Evolutionary conservation across 2,888 invertebrate genomes (phyloP).

Genomic region (Caenorhabditis angaria): DNA sequence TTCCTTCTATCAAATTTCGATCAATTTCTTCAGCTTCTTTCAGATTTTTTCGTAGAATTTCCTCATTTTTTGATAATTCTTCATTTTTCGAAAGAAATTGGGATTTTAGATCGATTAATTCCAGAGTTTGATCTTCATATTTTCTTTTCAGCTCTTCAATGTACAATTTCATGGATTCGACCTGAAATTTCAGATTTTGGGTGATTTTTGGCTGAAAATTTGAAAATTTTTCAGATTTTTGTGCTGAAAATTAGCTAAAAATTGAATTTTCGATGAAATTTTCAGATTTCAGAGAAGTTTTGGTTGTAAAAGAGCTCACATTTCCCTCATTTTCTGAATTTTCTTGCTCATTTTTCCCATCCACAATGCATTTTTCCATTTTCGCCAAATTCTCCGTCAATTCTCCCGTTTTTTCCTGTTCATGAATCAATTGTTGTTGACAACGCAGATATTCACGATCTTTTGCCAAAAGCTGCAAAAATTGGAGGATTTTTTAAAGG

Average conservation of each 20-base stretch:
- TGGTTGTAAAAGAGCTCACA: constrained; percentile 2
- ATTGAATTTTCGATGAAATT: too few relatives aligned
- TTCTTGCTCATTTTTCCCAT: neutral
- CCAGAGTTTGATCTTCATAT: neutral
- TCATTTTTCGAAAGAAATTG: neutral
- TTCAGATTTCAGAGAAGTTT: too few relatives aligned
- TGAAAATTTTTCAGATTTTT: neutral
- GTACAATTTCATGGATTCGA: constrained; percentile 3
- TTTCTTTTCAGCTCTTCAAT: constrained; percentile 7
- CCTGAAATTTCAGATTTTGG: constrained; percentile 4
- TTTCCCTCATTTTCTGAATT: neutral
- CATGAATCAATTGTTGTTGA: constrained; percentile 20
- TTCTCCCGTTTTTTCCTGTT: constrained; percentile 18
- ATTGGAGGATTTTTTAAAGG: too few relatives aligned
- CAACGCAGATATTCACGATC: constrained; percentile 32
- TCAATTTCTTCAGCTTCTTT: constrained; percentile 34
- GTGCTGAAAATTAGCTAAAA: too few relatives aligned
- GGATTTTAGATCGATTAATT: neutral
- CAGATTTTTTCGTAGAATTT: constrained; percentile 14
- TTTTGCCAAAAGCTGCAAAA: constrained; percentile 10
- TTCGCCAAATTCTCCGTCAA: constrained; percentile 11
- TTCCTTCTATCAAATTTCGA: constrained; percentile 22
- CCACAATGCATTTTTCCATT: constrained; percentile 26
- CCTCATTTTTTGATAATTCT: neutral
- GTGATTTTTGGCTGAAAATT: neutral